Conservation (phyloP, 2,888 invertebrate species). For the Lasioglossum lativentre region DNA sequence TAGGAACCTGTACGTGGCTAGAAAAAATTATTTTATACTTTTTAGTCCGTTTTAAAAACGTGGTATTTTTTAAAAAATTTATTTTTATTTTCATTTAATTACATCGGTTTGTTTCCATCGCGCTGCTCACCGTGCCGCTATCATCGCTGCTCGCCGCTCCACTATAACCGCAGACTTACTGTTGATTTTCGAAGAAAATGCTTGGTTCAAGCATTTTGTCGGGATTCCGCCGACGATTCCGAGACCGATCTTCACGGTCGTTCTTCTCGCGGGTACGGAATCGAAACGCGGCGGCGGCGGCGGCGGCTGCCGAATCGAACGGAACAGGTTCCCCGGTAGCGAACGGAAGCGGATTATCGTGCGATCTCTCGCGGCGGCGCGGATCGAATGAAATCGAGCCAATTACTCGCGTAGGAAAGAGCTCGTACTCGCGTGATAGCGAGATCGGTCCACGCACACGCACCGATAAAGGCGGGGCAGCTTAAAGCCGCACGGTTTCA, state of each 20-base stretch:
- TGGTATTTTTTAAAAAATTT: too few species aligned
- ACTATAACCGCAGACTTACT: too few species aligned
- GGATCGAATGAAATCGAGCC: constrained; percentile 47
- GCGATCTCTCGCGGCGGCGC: constrained; percentile 51
- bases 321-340: constrained; percentile 45
- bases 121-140: too few species aligned
- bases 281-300: constrained; percentile 4
- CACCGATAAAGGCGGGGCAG: constrained; percentile 34
- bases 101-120: too few species aligned
- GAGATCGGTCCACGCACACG: constrained; percentile 32
- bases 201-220: too few species aligned
- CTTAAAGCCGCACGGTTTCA: constrained; percentile 43
- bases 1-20: too few species aligned
- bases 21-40: too few species aligned
- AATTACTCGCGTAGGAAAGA: constrained; percentile 48
- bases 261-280: neutral
- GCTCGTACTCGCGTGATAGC: constrained; percentile 13
- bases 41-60: too few species aligned
- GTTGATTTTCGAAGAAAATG: too few species aligned
- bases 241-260: constrained; percentile 15
- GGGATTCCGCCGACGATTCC: too few species aligned
- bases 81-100: too few species aligned
- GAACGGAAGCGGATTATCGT: constrained; percentile 57
- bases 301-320: neutral
- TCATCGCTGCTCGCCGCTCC: too few species aligned